Evolutionary conservation across 2,888 invertebrate species (phyloP).

Genomic region (Lithosia quadra): DNA sequence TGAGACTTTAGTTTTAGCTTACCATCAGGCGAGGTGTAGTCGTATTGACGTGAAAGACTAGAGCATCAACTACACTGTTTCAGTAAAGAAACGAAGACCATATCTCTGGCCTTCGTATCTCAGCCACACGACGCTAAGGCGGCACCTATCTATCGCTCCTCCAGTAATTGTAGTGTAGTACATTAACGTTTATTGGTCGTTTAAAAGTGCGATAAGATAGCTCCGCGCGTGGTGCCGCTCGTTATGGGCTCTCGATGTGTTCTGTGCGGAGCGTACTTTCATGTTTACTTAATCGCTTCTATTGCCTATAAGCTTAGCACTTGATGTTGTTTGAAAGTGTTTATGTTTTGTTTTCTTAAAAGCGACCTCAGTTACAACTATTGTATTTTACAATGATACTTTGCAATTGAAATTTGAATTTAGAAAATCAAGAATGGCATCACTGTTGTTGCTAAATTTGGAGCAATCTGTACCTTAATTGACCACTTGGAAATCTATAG

Average conservation of each 20-base stretch:
- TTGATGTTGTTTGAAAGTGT: neutral
- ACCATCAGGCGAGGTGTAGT: too few relatives aligned
- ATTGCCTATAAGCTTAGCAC: constrained; percentile 11
- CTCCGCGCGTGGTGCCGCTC: constrained; percentile 22
- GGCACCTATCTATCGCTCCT: constrained; percentile 2
- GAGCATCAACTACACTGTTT: neutral
- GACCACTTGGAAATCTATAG: too few relatives aligned
- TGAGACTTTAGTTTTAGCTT: too few relatives aligned
- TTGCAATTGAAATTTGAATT: too few relatives aligned
- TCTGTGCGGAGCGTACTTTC: constrained; percentile 18
- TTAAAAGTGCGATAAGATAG: constrained; percentile 32
- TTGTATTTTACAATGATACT: neutral
- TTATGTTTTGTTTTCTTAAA: neutral
- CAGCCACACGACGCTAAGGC: neutral
- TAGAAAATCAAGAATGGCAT: too few relatives aligned
- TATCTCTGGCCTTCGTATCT: neutral
- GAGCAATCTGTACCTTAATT: too few relatives aligned
- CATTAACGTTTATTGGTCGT: constrained; percentile 24
- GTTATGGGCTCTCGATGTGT: constrained; percentile 31
- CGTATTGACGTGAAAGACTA: too few relatives aligned
- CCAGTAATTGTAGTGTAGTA: constrained; percentile 12
- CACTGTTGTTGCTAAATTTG: too few relatives aligned
- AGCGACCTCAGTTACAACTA: neutral
- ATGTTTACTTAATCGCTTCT: constrained; percentile 25
- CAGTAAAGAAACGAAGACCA: neutral